Conservation (phyloP, 2,113 vertebrate genomes). For the Pollachius pollachius region DNA sequence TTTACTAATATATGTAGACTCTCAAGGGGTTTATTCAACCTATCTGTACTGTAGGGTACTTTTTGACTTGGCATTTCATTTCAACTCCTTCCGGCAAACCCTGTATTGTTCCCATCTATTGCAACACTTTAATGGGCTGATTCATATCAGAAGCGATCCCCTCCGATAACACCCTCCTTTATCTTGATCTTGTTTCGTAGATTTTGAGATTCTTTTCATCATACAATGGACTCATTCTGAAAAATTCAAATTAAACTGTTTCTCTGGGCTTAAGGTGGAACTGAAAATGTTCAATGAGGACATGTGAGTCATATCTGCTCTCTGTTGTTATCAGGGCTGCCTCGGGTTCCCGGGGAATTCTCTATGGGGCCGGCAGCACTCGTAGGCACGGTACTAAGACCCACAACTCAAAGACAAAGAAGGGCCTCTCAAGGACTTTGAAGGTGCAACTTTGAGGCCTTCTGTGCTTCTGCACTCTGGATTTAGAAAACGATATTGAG, state of each 20-base stretch:
- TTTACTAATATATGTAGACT: no score
- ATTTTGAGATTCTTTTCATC: constrained; percentile 19
- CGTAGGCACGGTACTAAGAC: no score
- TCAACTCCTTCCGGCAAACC: constrained; percentile 36
- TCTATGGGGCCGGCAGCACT: no score
- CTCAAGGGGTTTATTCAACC: no score
- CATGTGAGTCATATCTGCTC: constrained; percentile 12
- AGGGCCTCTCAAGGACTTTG: no score
- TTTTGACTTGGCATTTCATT: constrained; percentile 11
- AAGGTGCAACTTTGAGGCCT: no score
- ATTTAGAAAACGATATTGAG: no score
- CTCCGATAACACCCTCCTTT: constrained; percentile 23
- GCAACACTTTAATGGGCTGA: constrained; percentile 51
- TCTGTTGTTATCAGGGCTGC: constrained; percentile 27
- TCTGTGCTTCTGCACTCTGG: no score
- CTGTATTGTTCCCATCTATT: constrained; percentile 12
- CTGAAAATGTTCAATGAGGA: constrained; percentile 17
- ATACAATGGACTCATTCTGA: constrained; percentile 31
- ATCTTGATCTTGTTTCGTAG: constrained; percentile 20
- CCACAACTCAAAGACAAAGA: no score
- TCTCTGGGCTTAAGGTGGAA: constrained; percentile 19
- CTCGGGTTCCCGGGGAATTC: no score
- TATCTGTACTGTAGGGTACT: background rate
- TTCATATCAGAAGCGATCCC: constrained; percentile 30
- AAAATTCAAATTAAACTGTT: constrained; percentile 29